phyloP scores from a whole-genome alignment of 2,888 invertebrate genomes.

The Didymodactylos carnosus region DNA sequence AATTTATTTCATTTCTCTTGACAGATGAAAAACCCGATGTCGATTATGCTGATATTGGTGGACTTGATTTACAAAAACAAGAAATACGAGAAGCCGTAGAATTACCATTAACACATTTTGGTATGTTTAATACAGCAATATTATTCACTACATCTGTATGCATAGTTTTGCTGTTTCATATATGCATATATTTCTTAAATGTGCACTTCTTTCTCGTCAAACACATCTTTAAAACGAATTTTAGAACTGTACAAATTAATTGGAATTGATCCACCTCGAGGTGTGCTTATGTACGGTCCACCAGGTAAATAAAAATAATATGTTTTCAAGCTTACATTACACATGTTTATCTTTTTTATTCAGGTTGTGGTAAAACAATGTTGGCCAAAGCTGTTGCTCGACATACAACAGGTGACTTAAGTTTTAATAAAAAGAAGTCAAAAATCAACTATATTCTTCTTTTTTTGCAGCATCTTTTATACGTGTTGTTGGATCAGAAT shows the following conservation, averaged over 20 bases:
- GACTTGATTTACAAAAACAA: slow-evolving; percentile 98
- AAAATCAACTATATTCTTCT: neutral
- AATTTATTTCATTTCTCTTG: too few relatives aligned
- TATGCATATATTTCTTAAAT: too few relatives aligned
- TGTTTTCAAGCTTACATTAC: neutral
- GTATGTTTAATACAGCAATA: neutral
- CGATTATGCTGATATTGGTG: slow-evolving; percentile 87
- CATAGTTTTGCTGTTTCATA: too few relatives aligned
- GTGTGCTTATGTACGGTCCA: slow-evolving; percentile 97
- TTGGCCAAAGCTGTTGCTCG: slow-evolving; percentile 93
- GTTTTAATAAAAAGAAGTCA: neutral
- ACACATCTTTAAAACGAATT: too few relatives aligned
- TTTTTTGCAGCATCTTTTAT: slow-evolving; percentile 63
- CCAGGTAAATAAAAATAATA: slow-evolving; percentile 42
- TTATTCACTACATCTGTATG: too few relatives aligned
- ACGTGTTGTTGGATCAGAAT: slow-evolving; percentile 93
- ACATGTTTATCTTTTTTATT: neutral
- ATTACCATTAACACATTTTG: slow-evolving; percentile 79
- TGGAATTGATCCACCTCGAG: slow-evolving; percentile 92
- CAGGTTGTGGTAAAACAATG: slow-evolving; percentile 91
- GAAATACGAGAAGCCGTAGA: slow-evolving; percentile 97
- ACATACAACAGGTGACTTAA: slow-evolving; percentile 55
- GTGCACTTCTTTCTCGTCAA: too few relatives aligned
- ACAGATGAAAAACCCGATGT: slow-evolving; percentile 94
- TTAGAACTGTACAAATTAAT: slow-evolving; percentile 83